Conservation (phyloP, 2,113 vertebrate species). For the Verasper variegatus region DNA sequence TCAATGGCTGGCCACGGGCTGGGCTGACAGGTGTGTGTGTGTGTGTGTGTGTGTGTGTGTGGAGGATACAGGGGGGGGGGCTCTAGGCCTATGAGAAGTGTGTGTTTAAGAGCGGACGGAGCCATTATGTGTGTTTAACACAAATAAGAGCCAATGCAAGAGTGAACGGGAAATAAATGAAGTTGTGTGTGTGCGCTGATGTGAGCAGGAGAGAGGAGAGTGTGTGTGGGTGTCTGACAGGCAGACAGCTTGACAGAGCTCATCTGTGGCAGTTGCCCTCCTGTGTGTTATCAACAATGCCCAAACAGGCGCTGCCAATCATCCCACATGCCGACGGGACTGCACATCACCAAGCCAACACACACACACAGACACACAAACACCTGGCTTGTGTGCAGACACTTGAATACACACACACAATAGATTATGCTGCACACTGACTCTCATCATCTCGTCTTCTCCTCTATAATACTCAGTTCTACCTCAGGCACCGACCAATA, state of each 20-base stretch:
- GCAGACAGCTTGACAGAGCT: constrained; percentile 67
- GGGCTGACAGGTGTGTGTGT: constrained; percentile 17
- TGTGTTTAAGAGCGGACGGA: constrained; percentile 22
- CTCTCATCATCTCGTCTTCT: not conserved
- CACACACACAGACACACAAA: constrained; percentile 13
- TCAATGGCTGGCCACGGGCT: constrained; percentile 48
- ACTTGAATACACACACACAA: constrained; percentile 1
- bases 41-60: constrained; percentile 11
- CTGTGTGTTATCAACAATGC: constrained; percentile 62
- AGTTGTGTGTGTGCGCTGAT: constrained; percentile 13
- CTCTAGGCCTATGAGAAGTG: not conserved
- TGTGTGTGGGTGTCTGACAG: constrained; percentile 37
- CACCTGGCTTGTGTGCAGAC: not conserved
- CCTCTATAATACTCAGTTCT: not conserved
- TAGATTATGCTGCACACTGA: not conserved
- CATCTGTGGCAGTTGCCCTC: constrained; percentile 64
- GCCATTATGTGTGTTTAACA: constrained; percentile 29
- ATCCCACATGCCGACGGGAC: constrained; percentile 29
- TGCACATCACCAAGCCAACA: constrained; percentile 17
- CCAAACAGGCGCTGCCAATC: constrained; percentile 67
- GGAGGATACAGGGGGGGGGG: constrained; percentile 7
- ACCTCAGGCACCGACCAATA: not conserved
- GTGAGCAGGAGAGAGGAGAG: not conserved
- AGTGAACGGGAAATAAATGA: constrained; percentile 32
- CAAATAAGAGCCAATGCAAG: constrained; percentile 32